phyloP scores from a whole-genome alignment of 2,797 vertebrate genomes.

The Acipenser transmontanus region DNA sequence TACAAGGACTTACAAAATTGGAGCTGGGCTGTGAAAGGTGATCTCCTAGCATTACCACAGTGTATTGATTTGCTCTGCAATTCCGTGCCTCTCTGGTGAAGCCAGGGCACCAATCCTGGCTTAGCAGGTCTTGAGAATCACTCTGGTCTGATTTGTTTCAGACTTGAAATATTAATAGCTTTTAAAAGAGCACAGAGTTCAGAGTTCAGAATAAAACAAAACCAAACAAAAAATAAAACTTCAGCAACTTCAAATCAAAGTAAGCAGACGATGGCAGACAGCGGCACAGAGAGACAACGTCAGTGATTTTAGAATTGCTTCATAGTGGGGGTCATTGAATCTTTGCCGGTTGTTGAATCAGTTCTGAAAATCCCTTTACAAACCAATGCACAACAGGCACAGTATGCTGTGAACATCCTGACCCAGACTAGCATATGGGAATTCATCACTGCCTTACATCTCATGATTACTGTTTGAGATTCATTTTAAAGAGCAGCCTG shows the following conservation, averaged over 20 bases:
- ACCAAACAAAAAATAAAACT: slow-evolving; percentile 31
- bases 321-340: too few relatives aligned
- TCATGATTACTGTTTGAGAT: too few relatives aligned
- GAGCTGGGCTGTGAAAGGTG: slow-evolving; percentile 76
- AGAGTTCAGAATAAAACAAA: slow-evolving; percentile 6
- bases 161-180: slow-evolving; percentile 73
- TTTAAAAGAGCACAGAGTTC: slow-evolving; percentile 35
- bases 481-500: too few relatives aligned
- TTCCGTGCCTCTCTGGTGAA: slow-evolving; percentile 67
- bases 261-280: not conserved
- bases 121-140: slow-evolving; percentile 61
- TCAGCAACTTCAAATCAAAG: not conserved
- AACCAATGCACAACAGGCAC: too few relatives aligned
- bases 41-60: slow-evolving; percentile 70
- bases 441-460: too few relatives aligned
- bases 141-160: slow-evolving; percentile 56
- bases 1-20: slow-evolving; percentile 73
- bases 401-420: too few relatives aligned
- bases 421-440: too few relatives aligned
- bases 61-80: slow-evolving; percentile 84
- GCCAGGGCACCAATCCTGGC: slow-evolving; percentile 62
- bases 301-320: too few relatives aligned
- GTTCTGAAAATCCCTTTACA: too few relatives aligned
- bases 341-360: too few relatives aligned
- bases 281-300: too few relatives aligned